Evolutionary conservation across 2,888 invertebrate species (phyloP).

Genomic region (Drosophila lutescens): DNA sequence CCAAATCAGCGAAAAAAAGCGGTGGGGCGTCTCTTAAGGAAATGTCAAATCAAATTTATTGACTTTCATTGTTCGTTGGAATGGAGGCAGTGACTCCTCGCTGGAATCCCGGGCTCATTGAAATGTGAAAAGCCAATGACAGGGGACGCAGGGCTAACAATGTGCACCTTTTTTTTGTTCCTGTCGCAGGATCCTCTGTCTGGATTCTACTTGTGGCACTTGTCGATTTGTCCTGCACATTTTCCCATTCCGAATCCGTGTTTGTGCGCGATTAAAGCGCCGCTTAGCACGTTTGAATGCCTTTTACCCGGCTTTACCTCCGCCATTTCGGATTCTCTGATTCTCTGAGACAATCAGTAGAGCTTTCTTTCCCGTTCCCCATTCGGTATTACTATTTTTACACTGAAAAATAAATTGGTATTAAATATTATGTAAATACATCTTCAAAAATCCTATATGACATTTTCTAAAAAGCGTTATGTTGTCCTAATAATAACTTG

Average conservation of each 20-base stretch:
- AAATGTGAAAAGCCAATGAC: slow-evolving; percentile 77
- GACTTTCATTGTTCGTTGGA: slow-evolving; percentile 69
- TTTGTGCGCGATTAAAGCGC: slow-evolving; percentile 68
- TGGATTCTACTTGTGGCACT: slow-evolving; percentile 34
- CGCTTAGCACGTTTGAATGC: slow-evolving; percentile 55
- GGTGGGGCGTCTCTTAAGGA: slow-evolving; percentile 26
- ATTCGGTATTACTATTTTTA: neutral
- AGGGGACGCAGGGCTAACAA: slow-evolving; percentile 32
- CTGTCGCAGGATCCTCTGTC: slow-evolving; percentile 21
- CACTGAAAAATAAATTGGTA: neutral
- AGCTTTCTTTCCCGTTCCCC: slow-evolving; percentile 41
- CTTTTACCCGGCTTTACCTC: slow-evolving; percentile 13
- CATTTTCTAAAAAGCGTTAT: neutral
- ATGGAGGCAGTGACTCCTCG: slow-evolving; percentile 19
- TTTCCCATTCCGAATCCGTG: slow-evolving; percentile 31
- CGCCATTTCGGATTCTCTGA: slow-evolving; percentile 17
- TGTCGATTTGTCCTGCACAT: slow-evolving; percentile 54
- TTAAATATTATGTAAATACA: neutral
- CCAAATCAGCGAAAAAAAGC: slow-evolving; percentile 66
- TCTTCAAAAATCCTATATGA: neutral
- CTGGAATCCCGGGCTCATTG: slow-evolving; percentile 60
- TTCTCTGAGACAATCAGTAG: slow-evolving; percentile 61
- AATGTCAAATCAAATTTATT: slow-evolving; percentile 80
- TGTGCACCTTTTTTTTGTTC: slow-evolving; percentile 59
- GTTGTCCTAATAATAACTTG: too few species aligned